These are phyloP conservation scores for Chalcosyrphus nemorum DNA, from an alignment of 2,888 invertebrate species.

Conservation along the genomic window DNA sequence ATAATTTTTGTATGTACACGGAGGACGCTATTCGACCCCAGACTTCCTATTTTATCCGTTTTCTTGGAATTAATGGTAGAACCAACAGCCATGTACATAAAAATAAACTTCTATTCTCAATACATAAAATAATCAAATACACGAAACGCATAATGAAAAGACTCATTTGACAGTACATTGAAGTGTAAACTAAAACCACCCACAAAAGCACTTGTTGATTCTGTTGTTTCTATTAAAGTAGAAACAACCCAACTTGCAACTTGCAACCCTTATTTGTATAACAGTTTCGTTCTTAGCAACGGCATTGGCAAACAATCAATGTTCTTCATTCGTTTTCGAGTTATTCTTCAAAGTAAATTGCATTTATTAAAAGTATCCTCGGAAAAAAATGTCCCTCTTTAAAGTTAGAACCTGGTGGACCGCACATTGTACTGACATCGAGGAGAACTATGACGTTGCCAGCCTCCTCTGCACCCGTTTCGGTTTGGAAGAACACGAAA, in stretches of 20 bases:
- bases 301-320: slow-evolving; percentile 8
- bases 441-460: slow-evolving; percentile 83
- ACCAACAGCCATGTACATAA: too few species aligned
- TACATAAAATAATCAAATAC: too few species aligned
- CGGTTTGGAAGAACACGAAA: slow-evolving; percentile 84
- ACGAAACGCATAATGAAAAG: too few species aligned
- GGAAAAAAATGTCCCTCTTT: slow-evolving; percentile 93
- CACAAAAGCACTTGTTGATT: neutral
- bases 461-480: slow-evolving; percentile 83
- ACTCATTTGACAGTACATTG: too few species aligned
- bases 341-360: neutral
- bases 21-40: too few species aligned
- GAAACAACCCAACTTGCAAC: neutral
- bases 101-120: too few species aligned
- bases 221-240: neutral
- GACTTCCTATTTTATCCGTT: too few species aligned
- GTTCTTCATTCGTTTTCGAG: neutral
- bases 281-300: slow-evolving; percentile 45
- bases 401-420: slow-evolving; percentile 96
- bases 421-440: slow-evolving; percentile 85
- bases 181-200: too few species aligned
- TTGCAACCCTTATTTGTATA: neutral
- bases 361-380: neutral
- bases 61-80: too few species aligned
- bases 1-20: too few species aligned